Evolutionary conservation across 2,888 invertebrate species (phyloP).

Genomic region (Nyleta sp.): DNA sequence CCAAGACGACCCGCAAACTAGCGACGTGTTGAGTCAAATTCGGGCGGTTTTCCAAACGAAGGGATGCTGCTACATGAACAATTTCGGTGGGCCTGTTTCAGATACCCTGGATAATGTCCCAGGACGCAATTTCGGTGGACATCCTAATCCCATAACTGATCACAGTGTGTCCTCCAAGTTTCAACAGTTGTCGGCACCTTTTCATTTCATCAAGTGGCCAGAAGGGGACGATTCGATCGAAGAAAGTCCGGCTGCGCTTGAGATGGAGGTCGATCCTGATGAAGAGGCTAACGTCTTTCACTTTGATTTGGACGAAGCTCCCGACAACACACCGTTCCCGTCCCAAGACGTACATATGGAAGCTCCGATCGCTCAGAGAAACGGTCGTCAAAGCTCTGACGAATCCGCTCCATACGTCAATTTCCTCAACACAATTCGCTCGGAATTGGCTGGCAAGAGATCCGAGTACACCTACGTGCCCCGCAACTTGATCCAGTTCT

Average conservation of each 20-base stretch:
- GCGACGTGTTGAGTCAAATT: constrained; percentile 74
- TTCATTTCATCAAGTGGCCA: constrained; percentile 86
- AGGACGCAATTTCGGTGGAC: not conserved
- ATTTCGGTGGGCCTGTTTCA: constrained; percentile 71
- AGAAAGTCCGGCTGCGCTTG: constrained; percentile 57
- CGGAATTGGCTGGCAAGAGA: constrained; percentile 46
- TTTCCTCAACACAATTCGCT: constrained; percentile 69
- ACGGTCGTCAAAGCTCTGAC: constrained; percentile 25
- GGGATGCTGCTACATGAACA: constrained; percentile 69
- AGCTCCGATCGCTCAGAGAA: constrained; percentile 38
- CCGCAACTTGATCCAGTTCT: constrained; percentile 84
- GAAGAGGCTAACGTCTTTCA: constrained; percentile 69
- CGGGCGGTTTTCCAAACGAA: constrained; percentile 71
- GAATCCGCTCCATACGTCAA: constrained; percentile 69
- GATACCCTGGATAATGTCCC: constrained; percentile 63
- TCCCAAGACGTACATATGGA: constrained; percentile 54
- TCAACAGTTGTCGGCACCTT: constrained; percentile 79
- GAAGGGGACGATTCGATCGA: constrained; percentile 82
- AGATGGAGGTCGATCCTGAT: constrained; percentile 75
- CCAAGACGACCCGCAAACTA: constrained; percentile 71
- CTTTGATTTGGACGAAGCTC: constrained; percentile 77
- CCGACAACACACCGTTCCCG: constrained; percentile 61
- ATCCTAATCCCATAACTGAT: not conserved
- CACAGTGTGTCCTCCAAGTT: not conserved
- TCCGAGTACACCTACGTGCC: constrained; percentile 76